Evolutionary conservation across 2,113 vertebrate species (phyloP).

Genomic region (Erinaceus europaeus): DNA sequence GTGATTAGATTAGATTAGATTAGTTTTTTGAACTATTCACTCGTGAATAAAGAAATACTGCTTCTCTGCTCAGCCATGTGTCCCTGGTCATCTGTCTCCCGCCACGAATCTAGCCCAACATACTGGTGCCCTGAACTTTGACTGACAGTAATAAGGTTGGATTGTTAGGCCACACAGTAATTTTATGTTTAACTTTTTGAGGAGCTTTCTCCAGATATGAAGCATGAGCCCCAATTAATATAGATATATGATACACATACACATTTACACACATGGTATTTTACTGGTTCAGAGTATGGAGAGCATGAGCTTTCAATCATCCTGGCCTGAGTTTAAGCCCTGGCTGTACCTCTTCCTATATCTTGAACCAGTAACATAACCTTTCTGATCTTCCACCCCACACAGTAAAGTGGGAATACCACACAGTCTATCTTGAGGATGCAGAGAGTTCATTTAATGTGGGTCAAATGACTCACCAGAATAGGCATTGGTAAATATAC

Average conservation of each 20-base stretch:
- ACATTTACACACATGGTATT: neutral
- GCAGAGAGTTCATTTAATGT: neutral
- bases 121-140: too few species aligned
- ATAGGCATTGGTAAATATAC: neutral
- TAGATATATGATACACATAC: neutral
- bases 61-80: too few species aligned
- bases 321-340: neutral
- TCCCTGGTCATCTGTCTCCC: neutral
- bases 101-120: too few species aligned
- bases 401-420: neutral
- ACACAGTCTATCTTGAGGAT: neutral
- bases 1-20: too few species aligned
- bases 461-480: neutral
- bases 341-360: neutral
- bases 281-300: neutral
- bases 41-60: too few species aligned
- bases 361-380: neutral
- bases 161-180: neutral
- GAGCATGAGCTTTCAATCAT: neutral
- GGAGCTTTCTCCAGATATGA: neutral
- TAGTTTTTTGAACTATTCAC: too few species aligned
- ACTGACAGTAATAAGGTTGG: too few species aligned
- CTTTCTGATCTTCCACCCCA: neutral
- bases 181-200: constrained; percentile 19
- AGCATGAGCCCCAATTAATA: neutral